These are phyloP conservation scores for Sceliomorpha sp. DNA, from an alignment of 2,888 invertebrate genomes.

Conservation along the genomic window DNA sequence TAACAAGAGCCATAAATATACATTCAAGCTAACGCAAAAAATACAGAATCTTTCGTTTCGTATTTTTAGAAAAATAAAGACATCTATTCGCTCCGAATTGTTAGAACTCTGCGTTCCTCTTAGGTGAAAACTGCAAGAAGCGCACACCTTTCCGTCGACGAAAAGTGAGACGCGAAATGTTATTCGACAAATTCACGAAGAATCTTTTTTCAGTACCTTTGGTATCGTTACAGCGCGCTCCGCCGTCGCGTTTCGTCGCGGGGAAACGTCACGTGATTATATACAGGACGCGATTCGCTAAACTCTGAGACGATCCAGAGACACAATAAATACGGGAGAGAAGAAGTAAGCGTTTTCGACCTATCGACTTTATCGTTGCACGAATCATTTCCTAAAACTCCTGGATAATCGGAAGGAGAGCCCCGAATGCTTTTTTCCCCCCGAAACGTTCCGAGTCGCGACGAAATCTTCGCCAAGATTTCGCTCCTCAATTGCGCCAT, in stretches of 20 bases:
- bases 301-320: not conserved
- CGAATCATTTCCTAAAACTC: not conserved
- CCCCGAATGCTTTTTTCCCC: too few species aligned
- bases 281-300: slow-evolving; percentile 31
- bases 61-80: slow-evolving; percentile 57
- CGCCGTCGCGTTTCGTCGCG: slow-evolving; percentile 18
- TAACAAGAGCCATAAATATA: slow-evolving; percentile 42
- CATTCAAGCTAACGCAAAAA: slow-evolving; percentile 55
- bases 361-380: slow-evolving; percentile 26
- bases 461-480: too few species aligned
- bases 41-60: slow-evolving; percentile 45
- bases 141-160: slow-evolving; percentile 15
- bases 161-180: not conserved
- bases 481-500: too few species aligned
- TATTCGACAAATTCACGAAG: slow-evolving; percentile 3
- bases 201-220: slow-evolving; percentile 42
- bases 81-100: slow-evolving; percentile 46
- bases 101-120: slow-evolving; percentile 25
- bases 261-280: slow-evolving; percentile 31
- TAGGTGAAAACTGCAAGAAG: slow-evolving; percentile 33
- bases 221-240: slow-evolving; percentile 40
- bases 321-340: slow-evolving; percentile 40
- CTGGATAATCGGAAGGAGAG: too few species aligned
- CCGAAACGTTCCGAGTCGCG: too few species aligned
- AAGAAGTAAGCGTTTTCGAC: slow-evolving; percentile 39